A percentile compares a stretch with the other conserved stretches of the same genome.
phyloP scores from a whole-genome alignment of 2,113 vertebrate genomes.

The Rutilus rutilus region DNA sequence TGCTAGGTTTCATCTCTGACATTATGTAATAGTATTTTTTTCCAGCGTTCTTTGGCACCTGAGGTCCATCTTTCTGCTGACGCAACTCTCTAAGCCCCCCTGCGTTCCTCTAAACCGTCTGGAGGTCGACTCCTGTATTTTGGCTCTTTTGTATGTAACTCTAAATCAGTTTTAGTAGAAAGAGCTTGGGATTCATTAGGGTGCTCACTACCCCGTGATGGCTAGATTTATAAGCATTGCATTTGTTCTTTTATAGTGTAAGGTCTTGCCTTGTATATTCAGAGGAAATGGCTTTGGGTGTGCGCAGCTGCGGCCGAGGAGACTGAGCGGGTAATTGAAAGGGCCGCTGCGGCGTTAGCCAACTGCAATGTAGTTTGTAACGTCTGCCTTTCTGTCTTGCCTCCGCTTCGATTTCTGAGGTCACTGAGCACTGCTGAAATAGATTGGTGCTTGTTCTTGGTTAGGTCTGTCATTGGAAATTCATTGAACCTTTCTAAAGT shows the following conservation, averaged over 20 bases:
- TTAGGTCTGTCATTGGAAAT: conserved; percentile 49
- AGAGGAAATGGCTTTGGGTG: conserved; percentile 40
- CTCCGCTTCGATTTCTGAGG: conserved; percentile 44
- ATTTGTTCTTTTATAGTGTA: conserved; percentile 38
- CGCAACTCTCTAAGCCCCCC: background rate
- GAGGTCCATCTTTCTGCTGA: conserved; percentile 2
- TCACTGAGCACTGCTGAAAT: conserved; percentile 42
- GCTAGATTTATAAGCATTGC: conserved; percentile 52
- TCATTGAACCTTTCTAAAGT: conserved; percentile 40
- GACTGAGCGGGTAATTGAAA: conserved; percentile 27
- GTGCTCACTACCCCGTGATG: conserved; percentile 17
- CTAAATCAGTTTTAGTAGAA: conserved; percentile 56
- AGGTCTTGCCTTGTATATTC: conserved; percentile 23
- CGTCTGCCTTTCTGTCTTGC: conserved; percentile 33
- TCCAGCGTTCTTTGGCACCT: background rate
- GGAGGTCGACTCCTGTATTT: background rate
- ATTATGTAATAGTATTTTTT: background rate
- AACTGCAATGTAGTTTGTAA: conserved; percentile 34
- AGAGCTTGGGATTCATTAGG: conserved; percentile 41
- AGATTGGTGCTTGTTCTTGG: conserved; percentile 48
- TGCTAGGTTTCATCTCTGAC: background rate
- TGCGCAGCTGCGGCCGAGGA: background rate
- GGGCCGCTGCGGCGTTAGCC: background rate
- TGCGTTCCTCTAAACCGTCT: background rate
- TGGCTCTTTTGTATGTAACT: conserved; percentile 10